These are phyloP conservation scores for Drosophila nigromelanica DNA, from an alignment of 1,140 invertebrate genomes.

Conservation along the genomic window DNA sequence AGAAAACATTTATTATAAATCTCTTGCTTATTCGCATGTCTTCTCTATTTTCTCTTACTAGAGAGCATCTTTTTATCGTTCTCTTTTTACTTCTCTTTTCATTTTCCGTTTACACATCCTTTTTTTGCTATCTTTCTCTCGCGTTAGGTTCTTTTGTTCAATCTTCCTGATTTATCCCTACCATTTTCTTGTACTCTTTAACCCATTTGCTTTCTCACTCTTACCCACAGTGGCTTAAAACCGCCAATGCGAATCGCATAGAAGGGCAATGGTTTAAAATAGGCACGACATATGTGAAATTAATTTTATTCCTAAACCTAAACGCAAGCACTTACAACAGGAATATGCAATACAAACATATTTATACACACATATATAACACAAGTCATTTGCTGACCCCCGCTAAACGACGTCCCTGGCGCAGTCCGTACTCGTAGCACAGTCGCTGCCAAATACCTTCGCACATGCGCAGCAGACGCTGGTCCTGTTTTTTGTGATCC, in stretches of 20 bases:
- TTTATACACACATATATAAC: no score
- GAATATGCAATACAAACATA: background rate
- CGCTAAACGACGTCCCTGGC: background rate
- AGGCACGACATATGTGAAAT: background rate
- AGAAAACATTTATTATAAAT: no score
- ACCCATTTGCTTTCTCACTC: no score
- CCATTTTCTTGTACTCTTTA: no score
- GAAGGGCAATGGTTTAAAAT: no score
- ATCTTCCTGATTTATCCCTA: no score
- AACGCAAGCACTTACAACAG: background rate
- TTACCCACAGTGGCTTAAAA: no score
- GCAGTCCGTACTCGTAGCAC: constrained; percentile 85
- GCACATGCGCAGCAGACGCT: constrained; percentile 89
- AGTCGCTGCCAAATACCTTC: constrained; percentile 92
- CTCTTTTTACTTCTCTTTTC: background rate
- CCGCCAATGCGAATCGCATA: no score
- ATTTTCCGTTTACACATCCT: no score
- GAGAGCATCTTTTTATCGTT: background rate
- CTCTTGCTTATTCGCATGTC: no score
- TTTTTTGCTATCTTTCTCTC: background rate
- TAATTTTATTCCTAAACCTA: constrained; percentile 2
- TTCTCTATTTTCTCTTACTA: no score
- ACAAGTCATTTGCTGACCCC: background rate
- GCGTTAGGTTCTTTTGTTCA: no score
- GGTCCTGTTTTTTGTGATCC: constrained; percentile 86